A percentile compares a stretch with the other conserved stretches of the same genome.
Evolutionary conservation across 2,113 vertebrate species (phyloP).

Genomic region (Parus major): DNA sequence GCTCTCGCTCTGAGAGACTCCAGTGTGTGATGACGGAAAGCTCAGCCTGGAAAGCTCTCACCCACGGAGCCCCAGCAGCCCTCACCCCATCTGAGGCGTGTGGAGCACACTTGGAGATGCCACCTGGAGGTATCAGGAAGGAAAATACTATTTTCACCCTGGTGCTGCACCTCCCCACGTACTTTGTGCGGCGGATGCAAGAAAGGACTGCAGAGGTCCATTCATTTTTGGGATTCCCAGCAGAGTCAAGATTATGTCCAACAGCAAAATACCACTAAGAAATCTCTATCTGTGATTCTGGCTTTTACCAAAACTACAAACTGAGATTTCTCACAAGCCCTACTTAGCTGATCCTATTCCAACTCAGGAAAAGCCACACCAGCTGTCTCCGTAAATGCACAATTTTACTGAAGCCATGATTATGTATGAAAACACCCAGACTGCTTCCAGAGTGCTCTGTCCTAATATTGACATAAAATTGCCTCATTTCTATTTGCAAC

Average conservation of each 20-base stretch:
- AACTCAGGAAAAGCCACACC: not conserved
- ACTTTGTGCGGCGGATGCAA: not conserved
- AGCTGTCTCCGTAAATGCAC: not conserved
- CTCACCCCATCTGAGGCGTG: not conserved
- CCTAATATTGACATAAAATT: constrained; percentile 25
- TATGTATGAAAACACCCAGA: constrained; percentile 15
- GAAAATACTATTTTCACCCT: not conserved
- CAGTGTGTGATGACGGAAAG: not conserved
- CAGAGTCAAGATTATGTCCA: not conserved
- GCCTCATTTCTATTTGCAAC: not conserved
- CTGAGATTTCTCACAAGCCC: not conserved
- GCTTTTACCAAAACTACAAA: not conserved
- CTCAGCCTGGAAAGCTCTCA: constrained; percentile 7
- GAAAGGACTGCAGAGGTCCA: not conserved
- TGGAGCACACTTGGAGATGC: not conserved
- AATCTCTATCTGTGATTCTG: not conserved
- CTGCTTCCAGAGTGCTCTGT: constrained; percentile 11
- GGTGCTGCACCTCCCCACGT: rapidly evolving
- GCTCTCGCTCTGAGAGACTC: constrained; percentile 38
- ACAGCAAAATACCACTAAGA: not conserved
- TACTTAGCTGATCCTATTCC: not conserved
- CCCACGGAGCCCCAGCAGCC: not conserved
- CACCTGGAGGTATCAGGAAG: not conserved
- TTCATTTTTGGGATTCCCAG: not conserved
- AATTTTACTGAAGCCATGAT: not conserved